These are phyloP conservation scores for Salvelinus sp. DNA, from an alignment of 2,113 vertebrate genomes.

Conservation along the genomic window DNA sequence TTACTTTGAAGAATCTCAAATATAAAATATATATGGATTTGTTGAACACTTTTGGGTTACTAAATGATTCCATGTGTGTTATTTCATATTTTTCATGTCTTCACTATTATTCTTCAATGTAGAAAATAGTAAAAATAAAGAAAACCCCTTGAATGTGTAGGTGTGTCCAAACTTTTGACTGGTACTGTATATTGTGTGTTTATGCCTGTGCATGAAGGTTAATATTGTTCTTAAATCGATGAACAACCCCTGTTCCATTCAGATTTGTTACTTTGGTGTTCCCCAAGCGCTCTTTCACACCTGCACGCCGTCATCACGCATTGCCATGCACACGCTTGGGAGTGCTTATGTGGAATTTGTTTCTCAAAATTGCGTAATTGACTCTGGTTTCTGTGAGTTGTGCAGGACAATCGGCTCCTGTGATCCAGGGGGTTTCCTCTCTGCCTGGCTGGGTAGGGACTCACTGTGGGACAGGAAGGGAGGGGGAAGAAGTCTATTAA, in stretches of 20 bases:
- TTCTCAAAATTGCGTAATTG: conserved; percentile 60
- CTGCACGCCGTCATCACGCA: conserved; percentile 1
- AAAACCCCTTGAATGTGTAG: too few species aligned
- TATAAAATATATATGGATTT: too few species aligned
- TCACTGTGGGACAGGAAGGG: conserved; percentile 25
- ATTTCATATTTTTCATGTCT: too few species aligned
- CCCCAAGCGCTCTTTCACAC: conserved; percentile 7
- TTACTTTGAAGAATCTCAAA: too few species aligned
- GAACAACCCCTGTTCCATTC: conserved; percentile 5
- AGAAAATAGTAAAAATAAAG: too few species aligned
- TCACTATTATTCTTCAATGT: too few species aligned
- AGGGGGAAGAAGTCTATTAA: conserved; percentile 8
- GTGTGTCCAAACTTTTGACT: too few species aligned
- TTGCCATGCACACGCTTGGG: conserved; percentile 20
- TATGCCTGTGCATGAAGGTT: conserved; percentile 21
- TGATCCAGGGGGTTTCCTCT: conserved; percentile 49
- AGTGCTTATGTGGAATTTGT: conserved; percentile 58
- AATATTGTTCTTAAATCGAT: background rate
- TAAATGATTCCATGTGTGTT: too few species aligned
- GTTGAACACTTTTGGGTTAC: too few species aligned
- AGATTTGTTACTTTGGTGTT: background rate
- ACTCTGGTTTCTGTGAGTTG: conserved; percentile 49
- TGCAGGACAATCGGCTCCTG: conserved; percentile 59
- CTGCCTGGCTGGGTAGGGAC: background rate
- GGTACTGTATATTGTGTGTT: background rate